A percentile compares a stretch with the other conserved stretches of the same genome.
Conservation (phyloP, 2,888 invertebrate species). For the Parnassius orleans region DNA sequence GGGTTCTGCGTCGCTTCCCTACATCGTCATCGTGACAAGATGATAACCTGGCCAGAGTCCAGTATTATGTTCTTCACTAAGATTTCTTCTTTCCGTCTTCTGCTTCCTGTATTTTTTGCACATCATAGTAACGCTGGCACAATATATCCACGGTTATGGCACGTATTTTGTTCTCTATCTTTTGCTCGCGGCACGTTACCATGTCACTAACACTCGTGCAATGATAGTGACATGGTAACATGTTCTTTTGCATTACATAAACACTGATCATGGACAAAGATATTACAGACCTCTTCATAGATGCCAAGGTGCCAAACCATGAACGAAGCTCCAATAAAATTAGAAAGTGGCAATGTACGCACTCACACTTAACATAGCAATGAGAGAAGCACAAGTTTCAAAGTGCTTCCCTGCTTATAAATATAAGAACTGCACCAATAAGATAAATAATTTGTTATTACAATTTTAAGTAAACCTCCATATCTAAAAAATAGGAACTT, state of each 20-base stretch:
- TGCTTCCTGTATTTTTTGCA: not conserved
- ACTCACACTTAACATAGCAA: no score
- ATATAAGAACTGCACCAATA: no score
- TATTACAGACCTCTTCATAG: no score
- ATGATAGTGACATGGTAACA: not conserved
- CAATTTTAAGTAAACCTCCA: no score
- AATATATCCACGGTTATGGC: not conserved
- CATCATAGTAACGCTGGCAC: no score
- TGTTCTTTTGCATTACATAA: not conserved
- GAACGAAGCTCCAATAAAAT: no score
- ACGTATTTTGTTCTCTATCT: not conserved
- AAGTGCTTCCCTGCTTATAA: no score
- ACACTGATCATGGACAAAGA: not conserved
- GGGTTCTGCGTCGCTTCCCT: conserved; percentile 11
- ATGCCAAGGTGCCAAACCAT: no score
- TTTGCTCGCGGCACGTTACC: not conserved
- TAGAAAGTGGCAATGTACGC: no score
- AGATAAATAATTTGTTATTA: no score
- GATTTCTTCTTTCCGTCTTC: not conserved
- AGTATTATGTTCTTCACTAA: conserved; percentile 1
- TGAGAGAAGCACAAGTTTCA: no score
- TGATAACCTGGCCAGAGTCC: conserved; percentile 19
- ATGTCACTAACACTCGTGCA: not conserved
- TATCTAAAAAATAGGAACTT: no score
- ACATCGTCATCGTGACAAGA: conserved; percentile 20